A percentile compares a stretch with the other conserved stretches of the same genome.
Evolutionary conservation across 92 coral and sea anemone genomes (phyloP).

Genomic region (Isaurus tuberculatus): DNA sequence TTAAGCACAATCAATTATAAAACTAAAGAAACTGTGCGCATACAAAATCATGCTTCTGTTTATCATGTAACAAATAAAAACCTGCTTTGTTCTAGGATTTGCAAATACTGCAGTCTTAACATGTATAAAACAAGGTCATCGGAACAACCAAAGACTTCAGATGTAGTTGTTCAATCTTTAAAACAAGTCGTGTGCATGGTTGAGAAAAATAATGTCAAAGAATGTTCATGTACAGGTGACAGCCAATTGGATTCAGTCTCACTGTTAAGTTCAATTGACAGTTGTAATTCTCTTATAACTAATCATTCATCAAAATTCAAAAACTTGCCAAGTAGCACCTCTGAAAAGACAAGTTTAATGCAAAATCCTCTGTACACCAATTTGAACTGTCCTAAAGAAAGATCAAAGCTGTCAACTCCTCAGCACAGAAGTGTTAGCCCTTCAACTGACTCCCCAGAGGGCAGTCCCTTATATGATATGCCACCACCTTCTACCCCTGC

Average conservation of each 20-base stretch:
- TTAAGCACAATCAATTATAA: too few relatives aligned
- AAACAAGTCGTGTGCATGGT: too few relatives aligned
- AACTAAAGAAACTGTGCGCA: too few relatives aligned
- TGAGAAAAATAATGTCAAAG: neutral
- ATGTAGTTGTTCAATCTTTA: too few relatives aligned
- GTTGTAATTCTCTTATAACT: neutral
- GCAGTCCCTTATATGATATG: constrained; percentile 75
- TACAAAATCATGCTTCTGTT: neutral
- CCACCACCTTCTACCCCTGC: constrained; percentile 81
- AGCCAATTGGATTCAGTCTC: neutral
- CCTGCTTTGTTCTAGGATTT: neutral
- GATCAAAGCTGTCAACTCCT: constrained; percentile 11
- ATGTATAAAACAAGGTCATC: neutral
- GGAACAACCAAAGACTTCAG: neutral
- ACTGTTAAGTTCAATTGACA: neutral
- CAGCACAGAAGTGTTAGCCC: neutral
- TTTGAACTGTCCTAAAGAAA: neutral
- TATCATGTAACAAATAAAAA: neutral
- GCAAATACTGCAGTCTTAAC: neutral
- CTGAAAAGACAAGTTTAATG: neutral
- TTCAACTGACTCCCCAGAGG: constrained; percentile 46
- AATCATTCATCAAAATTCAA: neutral
- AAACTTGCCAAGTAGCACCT: neutral
- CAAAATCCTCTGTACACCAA: neutral
- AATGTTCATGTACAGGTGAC: neutral